A percentile compares a stretch with the other conserved stretches of the same genome.
Evolutionary conservation across 2,797 vertebrate species (phyloP).

Genomic region (Gymnoscopelus braueri): DNA sequence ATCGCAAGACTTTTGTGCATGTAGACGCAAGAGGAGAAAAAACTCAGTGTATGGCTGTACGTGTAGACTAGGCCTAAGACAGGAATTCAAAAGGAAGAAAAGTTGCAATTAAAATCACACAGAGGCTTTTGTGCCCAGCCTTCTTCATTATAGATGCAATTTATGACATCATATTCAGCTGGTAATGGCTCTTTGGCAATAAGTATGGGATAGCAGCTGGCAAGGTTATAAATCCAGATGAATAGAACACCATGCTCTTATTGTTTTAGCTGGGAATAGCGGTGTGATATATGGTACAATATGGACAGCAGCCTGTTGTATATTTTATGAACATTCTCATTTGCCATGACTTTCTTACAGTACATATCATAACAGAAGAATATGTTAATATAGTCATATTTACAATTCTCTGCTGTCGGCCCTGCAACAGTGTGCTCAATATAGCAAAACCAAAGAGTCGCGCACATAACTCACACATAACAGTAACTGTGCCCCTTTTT

Average conservation of each 20-base stretch:
- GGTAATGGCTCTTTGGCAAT: conserved; percentile 25
- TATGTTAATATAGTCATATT: too few species aligned
- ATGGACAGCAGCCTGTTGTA: neutral
- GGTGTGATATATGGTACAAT: conserved; percentile 4
- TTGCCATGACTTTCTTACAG: too few species aligned
- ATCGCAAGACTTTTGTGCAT: too few species aligned
- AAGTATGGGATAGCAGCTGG: conserved; percentile 17
- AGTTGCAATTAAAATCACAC: conserved; percentile 3
- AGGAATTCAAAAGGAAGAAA: neutral
- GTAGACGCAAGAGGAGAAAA: neutral
- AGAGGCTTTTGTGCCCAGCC: conserved; percentile 21
- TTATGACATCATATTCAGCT: conserved; percentile 31
- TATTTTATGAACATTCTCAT: neutral
- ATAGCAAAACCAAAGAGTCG: too few species aligned
- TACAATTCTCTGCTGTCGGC: too few species aligned
- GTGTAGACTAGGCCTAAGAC: neutral
- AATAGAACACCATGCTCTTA: conserved; percentile 10
- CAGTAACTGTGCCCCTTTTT: too few species aligned
- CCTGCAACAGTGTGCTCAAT: too few species aligned
- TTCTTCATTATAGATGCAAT: conserved; percentile 28
- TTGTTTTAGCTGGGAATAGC: conserved; percentile 22
- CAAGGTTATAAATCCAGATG: conserved; percentile 23
- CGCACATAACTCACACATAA: too few species aligned
- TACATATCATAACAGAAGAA: too few species aligned
- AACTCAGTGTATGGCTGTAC: neutral